Conservation (phyloP, 2,113 vertebrate species). For the Cyprinus carpio region DNA sequence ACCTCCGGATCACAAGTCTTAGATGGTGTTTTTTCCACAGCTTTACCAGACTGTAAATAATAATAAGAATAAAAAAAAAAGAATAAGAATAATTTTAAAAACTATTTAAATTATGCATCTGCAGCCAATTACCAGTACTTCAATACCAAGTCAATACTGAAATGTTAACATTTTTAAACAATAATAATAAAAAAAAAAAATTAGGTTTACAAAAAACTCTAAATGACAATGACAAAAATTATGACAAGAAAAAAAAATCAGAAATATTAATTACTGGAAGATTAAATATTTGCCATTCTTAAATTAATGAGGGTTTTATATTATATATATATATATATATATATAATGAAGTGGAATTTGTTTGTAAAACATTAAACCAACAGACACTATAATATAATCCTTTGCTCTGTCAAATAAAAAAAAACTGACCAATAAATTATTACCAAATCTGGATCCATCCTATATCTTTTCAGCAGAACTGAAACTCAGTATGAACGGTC, state of each 20-base stretch:
- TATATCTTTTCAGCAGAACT: not conserved
- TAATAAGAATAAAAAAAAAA: not conserved
- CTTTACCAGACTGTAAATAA: constrained; percentile 72
- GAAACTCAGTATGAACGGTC: not conserved
- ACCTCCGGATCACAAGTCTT: constrained; percentile 75
- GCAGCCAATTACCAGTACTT: not conserved
- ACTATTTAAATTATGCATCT: not conserved
- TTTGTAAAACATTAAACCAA: not conserved
- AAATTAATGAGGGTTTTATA: no score
- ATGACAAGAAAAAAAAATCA: not conserved
- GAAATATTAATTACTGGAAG: not conserved
- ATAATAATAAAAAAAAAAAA: not conserved
- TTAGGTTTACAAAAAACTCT: not conserved
- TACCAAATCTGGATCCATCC: not conserved
- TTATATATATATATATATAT: no score
- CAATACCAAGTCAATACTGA: not conserved
- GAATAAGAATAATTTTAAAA: constrained; percentile 1
- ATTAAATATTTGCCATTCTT: not conserved
- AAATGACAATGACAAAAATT: not conserved
- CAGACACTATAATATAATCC: not conserved
- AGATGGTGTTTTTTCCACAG: constrained; percentile 72
- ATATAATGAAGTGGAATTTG: not conserved
- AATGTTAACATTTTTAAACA: not conserved
- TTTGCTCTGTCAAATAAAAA: not conserved
- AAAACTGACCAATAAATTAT: not conserved